Evolutionary conservation across 2,888 invertebrate genomes (phyloP), one percentile per base, ranked within the genome.

Genomic region (Arrhopalites spinosus): DNA sequence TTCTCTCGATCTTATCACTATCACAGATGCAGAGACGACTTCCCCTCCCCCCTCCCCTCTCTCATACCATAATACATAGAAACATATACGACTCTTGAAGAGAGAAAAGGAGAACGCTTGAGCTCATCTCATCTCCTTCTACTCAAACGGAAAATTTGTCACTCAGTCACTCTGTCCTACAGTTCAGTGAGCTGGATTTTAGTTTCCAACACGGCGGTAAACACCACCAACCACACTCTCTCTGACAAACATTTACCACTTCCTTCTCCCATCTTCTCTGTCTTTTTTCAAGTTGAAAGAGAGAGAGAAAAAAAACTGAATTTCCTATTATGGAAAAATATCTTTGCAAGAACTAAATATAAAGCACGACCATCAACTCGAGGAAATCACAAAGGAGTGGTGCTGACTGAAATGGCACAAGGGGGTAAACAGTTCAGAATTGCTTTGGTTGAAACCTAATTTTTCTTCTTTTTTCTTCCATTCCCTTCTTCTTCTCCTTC

Each of bases 81-180:
- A n/a, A 47, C 7, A 47, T n/a, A n/a, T n/a, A n/a, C n/a, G n/a
- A n/a, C n/a, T n/a, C n/a, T n/a, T n/a, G n/a, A n/a, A n/a, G n/a
- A n/a, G n/a, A n/a, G n/a, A n/a, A n/a, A n/a, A n/a, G n/a, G 23
- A 61, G n/a, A 66, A 59, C 67, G 56, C 74, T 73, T 73, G 53
- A 67, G 36, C 67, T 74, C 74, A 74, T 67, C 74, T 50, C 74
- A 74, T 68, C 67, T 74, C 68, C 67, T 68, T 47, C 73, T 73
- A 69, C 66, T 77, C 73, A 68, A 66, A 77, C 70, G 77, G 77
- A 77, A 77, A 77, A 77, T 77, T 77, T 73, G 77, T 73, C 73
- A 73, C 63, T 73, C 64, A n/a, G n/a, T 73, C 73, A 66, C 66
- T 66, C 53, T 71, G 36, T 53, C 53, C 70, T 59, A 71, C 73